Evolutionary conservation across 2,888 invertebrate genomes (phyloP).

Genomic region (Trachelus troglodyta): DNA sequence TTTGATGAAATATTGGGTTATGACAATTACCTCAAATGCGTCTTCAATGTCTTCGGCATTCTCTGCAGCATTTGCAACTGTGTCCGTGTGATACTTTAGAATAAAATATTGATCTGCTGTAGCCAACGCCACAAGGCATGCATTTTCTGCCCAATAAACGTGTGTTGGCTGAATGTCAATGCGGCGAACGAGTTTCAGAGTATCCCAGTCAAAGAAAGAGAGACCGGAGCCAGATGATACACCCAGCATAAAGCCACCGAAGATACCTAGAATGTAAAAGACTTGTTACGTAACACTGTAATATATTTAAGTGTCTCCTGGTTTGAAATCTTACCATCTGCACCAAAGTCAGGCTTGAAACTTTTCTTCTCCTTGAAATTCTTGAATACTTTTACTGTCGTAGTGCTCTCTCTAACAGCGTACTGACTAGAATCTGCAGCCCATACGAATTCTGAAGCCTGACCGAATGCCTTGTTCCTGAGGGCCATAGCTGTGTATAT

Average conservation of each 20-base stretch:
- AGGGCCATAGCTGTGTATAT: constrained; percentile 99
- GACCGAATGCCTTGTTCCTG: constrained; percentile 98
- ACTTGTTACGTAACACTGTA: background rate
- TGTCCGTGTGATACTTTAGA: constrained; percentile 86
- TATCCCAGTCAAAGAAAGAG: constrained; percentile 97
- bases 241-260: constrained; percentile 90
- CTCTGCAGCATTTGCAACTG: constrained; percentile 82
- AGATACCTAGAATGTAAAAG: constrained; percentile 74
- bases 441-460: constrained; percentile 99
- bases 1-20: constrained; percentile 23
- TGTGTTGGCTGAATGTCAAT: constrained; percentile 96
- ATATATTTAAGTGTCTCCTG: background rate
- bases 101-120: constrained; percentile 97
- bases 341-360: constrained; percentile 96
- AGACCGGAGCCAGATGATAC: constrained; percentile 92
- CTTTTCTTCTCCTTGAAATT: constrained; percentile 98
- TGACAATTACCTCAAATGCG: constrained; percentile 84
- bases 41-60: constrained; percentile 88
- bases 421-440: constrained; percentile 95
- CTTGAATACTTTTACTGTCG: constrained; percentile 93
- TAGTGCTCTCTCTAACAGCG: constrained; percentile 88
- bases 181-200: constrained; percentile 87
- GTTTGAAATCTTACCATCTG: constrained; percentile 77
- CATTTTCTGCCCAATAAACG: constrained; percentile 97
- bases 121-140: constrained; percentile 91